Evolutionary conservation across 2,113 vertebrate genomes (phyloP), one percentile per base, ranked within the genome.

Genomic region (Bagarius yarrelli): DNA sequence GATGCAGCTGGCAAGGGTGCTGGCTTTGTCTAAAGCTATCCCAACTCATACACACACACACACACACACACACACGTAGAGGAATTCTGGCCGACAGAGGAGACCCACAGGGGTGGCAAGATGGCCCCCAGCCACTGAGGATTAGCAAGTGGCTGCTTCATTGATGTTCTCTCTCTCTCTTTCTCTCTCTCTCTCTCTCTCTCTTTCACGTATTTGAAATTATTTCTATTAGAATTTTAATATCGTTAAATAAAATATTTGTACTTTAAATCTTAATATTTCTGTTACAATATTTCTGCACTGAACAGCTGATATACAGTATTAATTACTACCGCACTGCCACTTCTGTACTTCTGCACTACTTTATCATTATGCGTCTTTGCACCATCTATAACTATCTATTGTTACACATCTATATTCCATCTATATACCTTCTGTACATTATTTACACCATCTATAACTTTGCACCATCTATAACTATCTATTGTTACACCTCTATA

Each of bases 11-110:
- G 92, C 92, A 93, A 89, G 89, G 84, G 88, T 53, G 60, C 84
- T 83, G 88, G 90, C 91, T 93, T 93, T 93, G 93, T 93, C 90
- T 93, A 81, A 88, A 76, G 89, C 91, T 87, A 88, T 91, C 91
- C 90, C 82, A 76, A 75, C 64, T 36, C 72, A 63, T 61, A 71
- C 74, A 71, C 71, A 59, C 81, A 86, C 83, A 83, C 83, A 80
- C 74, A 81, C 82, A 83, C 63, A 55, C 78, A 83, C 19, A 84
- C 70, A 81, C 80, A 14, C 85, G 83, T 91, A 86, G 90, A 92
- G 93, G 93, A 94, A 93, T 94, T 90, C 92, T 91, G 90, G 90
- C 90, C 90, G 88, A 84, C 71, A 76, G 87, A 81, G 61, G 86
- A 82, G 83, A 86, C 90, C 89, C 85, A 79, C 84, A 89, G 89